Evolutionary conservation across 2,113 vertebrate species (phyloP), one percentile per base, ranked within the genome.

Genomic region (Phaetusa simplex): DNA sequence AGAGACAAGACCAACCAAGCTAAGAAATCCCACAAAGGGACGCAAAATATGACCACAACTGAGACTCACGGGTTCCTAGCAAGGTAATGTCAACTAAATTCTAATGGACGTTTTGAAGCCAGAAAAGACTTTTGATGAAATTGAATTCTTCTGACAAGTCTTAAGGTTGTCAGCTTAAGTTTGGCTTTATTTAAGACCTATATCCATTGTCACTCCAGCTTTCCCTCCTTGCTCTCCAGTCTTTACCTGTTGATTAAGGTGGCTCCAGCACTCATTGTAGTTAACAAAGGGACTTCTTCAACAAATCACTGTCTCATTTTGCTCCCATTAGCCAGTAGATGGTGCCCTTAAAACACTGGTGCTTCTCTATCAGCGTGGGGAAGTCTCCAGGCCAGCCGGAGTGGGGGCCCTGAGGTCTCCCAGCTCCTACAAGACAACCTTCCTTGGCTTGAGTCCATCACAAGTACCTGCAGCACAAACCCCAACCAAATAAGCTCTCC

Each of bases 311-410:
- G 66, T 42, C 20, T 36, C 52, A 3, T 65, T 86, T 74, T 77
- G 15, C 61, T 88, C 11, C 50, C 32, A 21, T 30, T 36, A 90
- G 43, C 89, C 86, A 95, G 89, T 13, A 94, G 91, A 94, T 82
- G 79, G 92, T 73, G 88, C 67, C 34, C 32, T 83, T 88, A 67
- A 52, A 91, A 67, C 72, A 82, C 32, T 10, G 30, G 43, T 88
- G 13, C 40, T 27, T 52, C 12, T 30, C 26, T 15, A 15, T 7
- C 55, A 70, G 21, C 7, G 40, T 8, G 24, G 9, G 32, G 14
- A 81, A 30, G 18, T 18, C 0, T 0, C 26, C 18, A 26, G 38
- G 27, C 24, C 20, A 18, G 74, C 30, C 3, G 0, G 26, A 52
- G 8, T 0, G 0, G 22, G 19, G 14, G 8, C 30, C 7, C 12